Base-by-base conservation (phyloP, 2,797 vertebrate species). In the Ispidina lecontei region DNA sequence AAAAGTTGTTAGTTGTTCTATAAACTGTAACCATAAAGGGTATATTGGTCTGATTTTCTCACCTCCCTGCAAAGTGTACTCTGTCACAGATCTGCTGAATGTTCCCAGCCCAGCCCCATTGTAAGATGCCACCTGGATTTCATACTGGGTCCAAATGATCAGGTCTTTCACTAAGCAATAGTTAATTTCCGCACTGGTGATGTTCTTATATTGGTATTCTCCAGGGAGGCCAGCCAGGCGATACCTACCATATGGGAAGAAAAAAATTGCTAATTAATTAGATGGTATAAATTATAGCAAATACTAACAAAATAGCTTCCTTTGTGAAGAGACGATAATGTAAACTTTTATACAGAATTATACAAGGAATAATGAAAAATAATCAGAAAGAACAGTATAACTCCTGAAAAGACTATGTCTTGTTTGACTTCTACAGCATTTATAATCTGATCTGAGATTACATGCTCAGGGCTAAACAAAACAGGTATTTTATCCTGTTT, bases 121-220 rank as follows among this genome's bases (percentile, higher is more conserved):
- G 98, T 98, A 99, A 15, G 99, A 99, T 0, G 99, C 99, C 98
- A 99, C 99, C 97, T 99, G 99, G 97, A 99, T 99, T 94, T 99
- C 99, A 87, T 99, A 99, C 95, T 99, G 99, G 1, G 99, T 99
- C 99, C 99, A 99, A 97, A 99, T 98, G 97, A 99, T 99, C 93
- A 99, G 98, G 93, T 99, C 99, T 28, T 98, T 98, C 74, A 99
- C 97, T 89, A 99, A 97, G 97, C 99, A 99, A 97, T 99, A 99
- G 98, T 98, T 99, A 91, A 98, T 98, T 97, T 99, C 99, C 4
- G 99, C 98, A 87, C 98, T 99, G 97, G 97, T 99, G 97, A 99
- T 99, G 97, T 99, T 99, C 96, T 98, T 98, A 87, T 99, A 98
- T 90, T 99, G 99, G 97, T 99, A 98, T 52, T 99, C 99, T 4